Evolutionary conservation across 2,113 vertebrate genomes (phyloP), one percentile per base, ranked within the genome.

Genomic region (Cephalophus harveyi): DNA sequence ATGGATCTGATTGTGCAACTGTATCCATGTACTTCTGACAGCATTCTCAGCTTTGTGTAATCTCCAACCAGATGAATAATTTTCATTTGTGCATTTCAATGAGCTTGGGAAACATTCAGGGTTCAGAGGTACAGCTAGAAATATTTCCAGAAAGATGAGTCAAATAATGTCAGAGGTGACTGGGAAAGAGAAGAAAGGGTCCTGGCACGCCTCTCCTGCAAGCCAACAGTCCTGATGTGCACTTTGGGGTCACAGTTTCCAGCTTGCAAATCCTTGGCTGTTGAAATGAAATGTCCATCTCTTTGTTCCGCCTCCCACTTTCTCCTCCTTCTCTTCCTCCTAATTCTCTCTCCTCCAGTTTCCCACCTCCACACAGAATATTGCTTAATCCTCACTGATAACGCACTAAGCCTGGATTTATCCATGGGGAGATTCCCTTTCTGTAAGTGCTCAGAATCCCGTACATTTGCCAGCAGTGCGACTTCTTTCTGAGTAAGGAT

Each of bases 301-400:
- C 98, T 98, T 98, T 98, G 97, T 98, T 98, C 97, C 92, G 50
- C 50, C 96, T 98, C 87, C 96, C 97, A 95, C 98, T 98, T 98
- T 94, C 95, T 97, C 94, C 91, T 90, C 59, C 40, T 97, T 52
- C 36, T 87, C 84, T 87, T 71, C 79, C 82, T 88, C 74, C 74
- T 27, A 14, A 17, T 78, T 55, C 97, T 86, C 60, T 92, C 12
- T 57, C 60, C 21, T 89, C 92, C 48, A 60, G 17, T 43, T 88
- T 74, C 92, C 95, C 54, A 97, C 74, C 85, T 95, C 93, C 85
- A 87, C 46, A 91, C 93, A 94, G 96, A 98, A 81, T 91, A 95
- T 79, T 97, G 91, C 13, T 0, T 67, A 95, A 62, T 43, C 16
- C 92, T 98, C 93, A 82, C 71, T 67, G 82, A 74, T 83, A 91